Percentiles rank a stretch among this genome's conserved stretches.
Evolutionary conservation across 2,888 invertebrate species (phyloP).

Genomic region (Lycophotia porphyrea): DNA sequence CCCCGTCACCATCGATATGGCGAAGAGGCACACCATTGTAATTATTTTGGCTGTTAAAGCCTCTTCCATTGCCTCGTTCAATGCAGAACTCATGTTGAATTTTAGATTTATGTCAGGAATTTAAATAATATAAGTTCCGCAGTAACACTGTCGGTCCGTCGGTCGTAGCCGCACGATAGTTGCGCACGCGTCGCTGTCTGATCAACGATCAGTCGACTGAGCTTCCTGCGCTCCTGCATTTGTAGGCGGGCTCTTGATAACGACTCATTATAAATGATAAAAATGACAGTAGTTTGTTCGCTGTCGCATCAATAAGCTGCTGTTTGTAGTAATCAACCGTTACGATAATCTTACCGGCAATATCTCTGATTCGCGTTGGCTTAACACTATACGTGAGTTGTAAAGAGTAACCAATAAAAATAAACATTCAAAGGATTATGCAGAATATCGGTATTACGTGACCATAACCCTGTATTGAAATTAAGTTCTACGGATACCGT

Average conservation of each 20-base stretch:
- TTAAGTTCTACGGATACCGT: not conserved
- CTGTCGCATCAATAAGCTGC: constrained; percentile 67
- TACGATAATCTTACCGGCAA: constrained; percentile 39
- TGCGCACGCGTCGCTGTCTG: constrained; percentile 72
- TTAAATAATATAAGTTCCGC: constrained; percentile 67
- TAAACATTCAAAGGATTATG: constrained; percentile 16
- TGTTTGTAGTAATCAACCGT: constrained; percentile 43
- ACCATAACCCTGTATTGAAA: not conserved
- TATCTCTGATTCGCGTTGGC: constrained; percentile 24
- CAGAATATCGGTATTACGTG: constrained; percentile 29
- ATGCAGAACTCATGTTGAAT: constrained; percentile 66
- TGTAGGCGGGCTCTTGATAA: constrained; percentile 85
- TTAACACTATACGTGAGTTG: constrained; percentile 39
- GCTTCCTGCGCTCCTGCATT: constrained; percentile 77
- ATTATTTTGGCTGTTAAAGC: constrained; percentile 93
- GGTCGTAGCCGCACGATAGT: constrained; percentile 45
- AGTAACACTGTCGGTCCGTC: constrained; percentile 55
- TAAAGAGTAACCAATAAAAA: constrained; percentile 39
- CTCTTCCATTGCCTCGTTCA: constrained; percentile 73
- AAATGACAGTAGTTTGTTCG: constrained; percentile 76
- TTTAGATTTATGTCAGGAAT: constrained; percentile 50
- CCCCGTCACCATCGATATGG: constrained; percentile 94
- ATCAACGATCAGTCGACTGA: constrained; percentile 78
- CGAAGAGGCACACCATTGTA: constrained; percentile 94
- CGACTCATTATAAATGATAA: constrained; percentile 85